Evolutionary conservation across 2,113 vertebrate species (phyloP).

Genomic region (Bostrychus sinensis): DNA sequence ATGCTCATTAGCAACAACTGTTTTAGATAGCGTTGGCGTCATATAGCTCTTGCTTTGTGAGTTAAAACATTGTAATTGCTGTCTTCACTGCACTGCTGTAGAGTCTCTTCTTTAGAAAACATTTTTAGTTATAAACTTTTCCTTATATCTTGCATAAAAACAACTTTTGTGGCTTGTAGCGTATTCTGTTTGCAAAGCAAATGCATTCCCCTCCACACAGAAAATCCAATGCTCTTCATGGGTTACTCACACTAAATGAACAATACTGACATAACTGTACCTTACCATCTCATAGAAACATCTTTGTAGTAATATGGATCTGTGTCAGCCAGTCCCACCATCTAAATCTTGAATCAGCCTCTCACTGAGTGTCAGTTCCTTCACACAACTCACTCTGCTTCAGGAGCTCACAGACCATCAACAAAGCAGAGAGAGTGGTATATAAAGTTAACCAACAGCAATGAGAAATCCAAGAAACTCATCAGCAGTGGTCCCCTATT

Average conservation of each 20-base stretch:
- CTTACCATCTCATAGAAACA: not conserved
- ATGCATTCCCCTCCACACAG: not conserved
- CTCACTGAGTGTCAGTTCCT: too few species aligned
- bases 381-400: too few species aligned
- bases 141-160: not conserved
- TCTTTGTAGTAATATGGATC: not conserved
- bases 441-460: too few species aligned
- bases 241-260: not conserved
- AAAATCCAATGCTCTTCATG: not conserved
- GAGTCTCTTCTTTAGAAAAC: not conserved
- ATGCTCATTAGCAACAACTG: conserved; percentile 1
- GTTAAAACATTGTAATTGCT: not conserved
- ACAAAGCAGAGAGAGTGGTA: too few species aligned
- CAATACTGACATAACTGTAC: not conserved
- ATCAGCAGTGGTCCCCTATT: too few species aligned
- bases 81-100: not conserved
- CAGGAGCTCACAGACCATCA: too few species aligned
- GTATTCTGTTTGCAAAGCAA: not conserved
- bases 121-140: not conserved
- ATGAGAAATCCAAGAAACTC: too few species aligned
- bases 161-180: not conserved
- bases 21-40: not conserved
- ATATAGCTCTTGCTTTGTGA: not conserved
- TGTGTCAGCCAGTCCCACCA: not conserved
- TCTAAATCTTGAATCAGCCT: too few species aligned